Evolutionary conservation across 2,797 vertebrate species (phyloP).

Genomic region (Valencia hispanica): DNA sequence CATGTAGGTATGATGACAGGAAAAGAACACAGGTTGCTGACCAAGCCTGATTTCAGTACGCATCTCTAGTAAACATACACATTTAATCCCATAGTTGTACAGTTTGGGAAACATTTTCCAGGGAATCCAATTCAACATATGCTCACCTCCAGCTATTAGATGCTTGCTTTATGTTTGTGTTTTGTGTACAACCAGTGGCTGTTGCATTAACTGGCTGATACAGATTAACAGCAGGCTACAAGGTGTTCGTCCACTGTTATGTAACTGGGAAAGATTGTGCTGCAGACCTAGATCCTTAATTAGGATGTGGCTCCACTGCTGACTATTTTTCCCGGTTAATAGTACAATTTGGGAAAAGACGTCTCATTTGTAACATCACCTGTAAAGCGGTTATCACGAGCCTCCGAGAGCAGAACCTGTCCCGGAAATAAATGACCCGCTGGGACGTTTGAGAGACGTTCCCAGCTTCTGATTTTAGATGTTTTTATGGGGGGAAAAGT

Average conservation of each 20-base stretch:
- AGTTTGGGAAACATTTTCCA: not conserved
- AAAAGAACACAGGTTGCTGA: too few species aligned
- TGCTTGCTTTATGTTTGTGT: slow-evolving; percentile 1
- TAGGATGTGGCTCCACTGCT: slow-evolving; percentile 2
- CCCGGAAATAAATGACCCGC: slow-evolving; percentile 56
- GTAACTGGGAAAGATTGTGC: slow-evolving; percentile 31
- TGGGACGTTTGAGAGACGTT: slow-evolving; percentile 44
- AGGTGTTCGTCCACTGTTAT: slow-evolving; percentile 37
- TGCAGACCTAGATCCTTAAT: slow-evolving; percentile 15
- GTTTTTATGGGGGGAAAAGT: slow-evolving; percentile 34
- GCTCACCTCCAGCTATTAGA: not conserved
- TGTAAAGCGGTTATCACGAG: slow-evolving; percentile 39
- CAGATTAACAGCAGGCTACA: slow-evolving; percentile 40
- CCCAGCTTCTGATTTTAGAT: slow-evolving; percentile 27
- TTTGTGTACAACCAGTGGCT: slow-evolving; percentile 5
- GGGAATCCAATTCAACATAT: not conserved
- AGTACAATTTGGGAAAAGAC: not conserved
- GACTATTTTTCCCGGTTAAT: not conserved
- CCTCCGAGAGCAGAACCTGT: slow-evolving; percentile 38
- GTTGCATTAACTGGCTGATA: slow-evolving; percentile 25
- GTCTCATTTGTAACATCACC: slow-evolving; percentile 4
- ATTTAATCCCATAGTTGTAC: not conserved
- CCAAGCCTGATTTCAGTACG: not conserved
- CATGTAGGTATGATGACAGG: not conserved
- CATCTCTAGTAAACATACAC: not conserved